Percentiles rank a stretch among this genome's conserved stretches.
Conservation (phyloP, 64 coral and sea anemone genomes). For the Stichodactyla mertensii region DNA sequence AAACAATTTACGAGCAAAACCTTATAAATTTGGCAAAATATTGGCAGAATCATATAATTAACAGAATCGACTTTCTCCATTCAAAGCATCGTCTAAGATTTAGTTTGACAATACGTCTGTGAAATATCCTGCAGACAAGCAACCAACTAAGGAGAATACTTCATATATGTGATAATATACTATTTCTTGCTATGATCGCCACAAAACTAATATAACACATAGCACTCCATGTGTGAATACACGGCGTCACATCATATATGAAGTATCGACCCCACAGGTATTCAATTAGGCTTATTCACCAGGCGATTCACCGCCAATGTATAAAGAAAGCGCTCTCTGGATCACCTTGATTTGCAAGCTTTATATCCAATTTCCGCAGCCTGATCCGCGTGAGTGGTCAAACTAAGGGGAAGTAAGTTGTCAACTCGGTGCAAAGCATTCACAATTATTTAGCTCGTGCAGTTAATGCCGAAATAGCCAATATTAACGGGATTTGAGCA, state of each 20-base stretch:
- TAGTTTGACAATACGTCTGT: not conserved
- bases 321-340: not conserved
- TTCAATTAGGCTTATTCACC: not conserved
- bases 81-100: not conserved
- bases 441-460: not conserved
- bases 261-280: not conserved
- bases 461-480: conserved; percentile 3
- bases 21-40: not conserved
- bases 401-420: not conserved
- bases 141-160: not conserved
- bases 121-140: not conserved
- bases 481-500: conserved; percentile 3
- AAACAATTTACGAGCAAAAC: not conserved
- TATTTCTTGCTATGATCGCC: not conserved
- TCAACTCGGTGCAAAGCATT: not conserved
- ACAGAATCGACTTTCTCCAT: not conserved
- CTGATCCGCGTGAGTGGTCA: not conserved
- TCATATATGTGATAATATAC: not conserved
- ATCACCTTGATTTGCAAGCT: conserved; percentile 14
- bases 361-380: conserved; percentile 6
- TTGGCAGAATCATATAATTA: not conserved
- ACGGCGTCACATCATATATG: not conserved
- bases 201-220: not conserved
- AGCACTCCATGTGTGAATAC: not conserved
- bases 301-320: not conserved